Evolutionary conservation across 2,113 vertebrate species (phyloP), one percentile per base, ranked within the genome.

Genomic region (Pseudorasbora parva): DNA sequence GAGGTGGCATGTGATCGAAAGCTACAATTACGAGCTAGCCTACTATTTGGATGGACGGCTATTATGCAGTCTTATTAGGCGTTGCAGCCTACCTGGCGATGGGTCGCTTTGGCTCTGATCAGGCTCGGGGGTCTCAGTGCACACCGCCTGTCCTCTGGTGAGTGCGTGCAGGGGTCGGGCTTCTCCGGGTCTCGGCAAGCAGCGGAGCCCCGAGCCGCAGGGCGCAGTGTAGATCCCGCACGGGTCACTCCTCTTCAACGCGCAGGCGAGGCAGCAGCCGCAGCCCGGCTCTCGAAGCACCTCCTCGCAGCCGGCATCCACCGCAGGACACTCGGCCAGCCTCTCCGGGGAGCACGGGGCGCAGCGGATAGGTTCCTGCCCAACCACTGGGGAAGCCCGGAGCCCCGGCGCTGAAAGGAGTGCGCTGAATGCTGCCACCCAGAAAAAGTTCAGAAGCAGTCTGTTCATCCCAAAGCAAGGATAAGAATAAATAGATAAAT

Each of bases 201-300:
- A 99, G 87, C 92, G 94, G 12, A 97, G 94, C 8, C 96, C 96
- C 0, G 87, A 91, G n/a, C 95, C 95, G 49, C 98, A 99, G 49
- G 96, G 96, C 0, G 96, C 95, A 10, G 96, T 97, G 92, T 97
- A 95, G 86, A 99, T 95, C 0, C 98, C 98, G 37, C 98, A 99
- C 0, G 91, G 82, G 1, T 96, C 94, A 0, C 94, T 96, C 0
- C 85, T 82, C 4, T 92, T 92, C 49, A 98, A 92, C 60, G 97
- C 96, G 87, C 98, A 99, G 47, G 88, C 90, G 25, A 92, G 92
- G 91, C 98, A 99, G 92, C 98, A 99, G 68, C 97, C 94, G 47
- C 98, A 99, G 87, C 96, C 96, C 1, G 97, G 94, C 72, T 96
- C 94, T 75, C 91, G 93, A 7, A 96, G 86, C 30, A 91, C 23